Evolutionary conservation across 1,140 invertebrate species (phyloP), one percentile per base, ranked within the genome.

Genomic region (Drosophila punjabiensis): DNA sequence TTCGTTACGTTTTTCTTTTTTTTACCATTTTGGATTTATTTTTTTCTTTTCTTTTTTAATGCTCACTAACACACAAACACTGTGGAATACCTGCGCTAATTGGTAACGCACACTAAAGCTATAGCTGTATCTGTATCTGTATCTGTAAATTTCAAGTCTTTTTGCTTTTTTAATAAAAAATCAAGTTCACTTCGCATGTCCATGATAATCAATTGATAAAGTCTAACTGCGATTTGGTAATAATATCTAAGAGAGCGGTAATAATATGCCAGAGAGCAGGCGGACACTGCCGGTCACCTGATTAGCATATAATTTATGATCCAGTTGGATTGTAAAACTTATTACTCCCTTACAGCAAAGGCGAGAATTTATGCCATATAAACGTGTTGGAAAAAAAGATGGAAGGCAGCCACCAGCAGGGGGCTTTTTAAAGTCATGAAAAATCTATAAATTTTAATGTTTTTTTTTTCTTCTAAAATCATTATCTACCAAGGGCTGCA

Each of bases 161-260:
- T 74, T 68, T 47, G 69, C 43, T 68, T 50, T 28, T 65, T 81
- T 64, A 28, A 58, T 71, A 62, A 71, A 85, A 82, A 81, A 89
- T 90, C 82, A 90, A 90, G 85, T 90, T 89, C 85, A 81, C 53
- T 89, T 89, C 70, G 69, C 85, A 90, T 73, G 35, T 73, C 35
- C 63, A 63, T 73, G 85, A 64, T 89, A 89, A 89, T 90, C 86
- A 89, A 85, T 85, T 85, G 74, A 90, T 88, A 88, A 85, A 82
- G 69, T 81, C 58, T 45, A 76, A 79, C 76, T 83, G 69, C 64
- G 76, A 66, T 79, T 79, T 82, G 59, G 53, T 64, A 52, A 70
- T 52, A 70, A 63, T 63, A 52, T 45, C 45, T 35, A 52, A 71
- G 32, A 64, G 43, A 37, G 50, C 13, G 30, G 2, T 7, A 6